These are phyloP conservation scores for Metacarcinus magister DNA, from an alignment of 2,888 invertebrate genomes.

Conservation along the genomic window DNA sequence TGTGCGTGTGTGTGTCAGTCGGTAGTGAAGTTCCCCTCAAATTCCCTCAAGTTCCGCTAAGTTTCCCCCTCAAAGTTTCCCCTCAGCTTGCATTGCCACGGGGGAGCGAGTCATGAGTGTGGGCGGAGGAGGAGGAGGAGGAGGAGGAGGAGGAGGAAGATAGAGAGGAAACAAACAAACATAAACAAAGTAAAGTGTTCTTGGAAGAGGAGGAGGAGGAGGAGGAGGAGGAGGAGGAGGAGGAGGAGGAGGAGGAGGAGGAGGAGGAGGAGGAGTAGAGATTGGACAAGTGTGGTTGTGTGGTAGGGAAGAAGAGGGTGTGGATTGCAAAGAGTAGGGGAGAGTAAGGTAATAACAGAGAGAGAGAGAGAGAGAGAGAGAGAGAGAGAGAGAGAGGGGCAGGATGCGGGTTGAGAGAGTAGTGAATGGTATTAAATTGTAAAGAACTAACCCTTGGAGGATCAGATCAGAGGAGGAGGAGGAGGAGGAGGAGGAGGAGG, in stretches of 20 bases:
- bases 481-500: too few species aligned
- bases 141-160: not conserved
- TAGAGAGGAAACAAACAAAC: too few species aligned
- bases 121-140: not conserved
- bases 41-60: not conserved
- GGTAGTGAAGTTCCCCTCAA: slow-evolving; percentile 5
- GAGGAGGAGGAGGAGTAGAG: too few species aligned
- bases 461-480: not conserved
- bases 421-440: slow-evolving; percentile 26
- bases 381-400: not conserved
- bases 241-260: too few species aligned
- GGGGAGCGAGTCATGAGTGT: not conserved
- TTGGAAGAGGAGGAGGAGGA: too few species aligned
- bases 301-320: too few species aligned
- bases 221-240: too few species aligned
- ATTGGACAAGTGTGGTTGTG: too few species aligned
- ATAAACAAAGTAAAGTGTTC: too few species aligned
- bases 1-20: not conserved
- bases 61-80: not conserved
- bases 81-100: not conserved
- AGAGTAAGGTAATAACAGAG: not conserved
- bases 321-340: too few species aligned
- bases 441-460: not conserved
- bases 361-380: not conserved
- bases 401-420: slow-evolving; percentile 2